phyloP scores from a whole-genome alignment of 2,113 vertebrate species.

The Cochlearius cochlearius region DNA sequence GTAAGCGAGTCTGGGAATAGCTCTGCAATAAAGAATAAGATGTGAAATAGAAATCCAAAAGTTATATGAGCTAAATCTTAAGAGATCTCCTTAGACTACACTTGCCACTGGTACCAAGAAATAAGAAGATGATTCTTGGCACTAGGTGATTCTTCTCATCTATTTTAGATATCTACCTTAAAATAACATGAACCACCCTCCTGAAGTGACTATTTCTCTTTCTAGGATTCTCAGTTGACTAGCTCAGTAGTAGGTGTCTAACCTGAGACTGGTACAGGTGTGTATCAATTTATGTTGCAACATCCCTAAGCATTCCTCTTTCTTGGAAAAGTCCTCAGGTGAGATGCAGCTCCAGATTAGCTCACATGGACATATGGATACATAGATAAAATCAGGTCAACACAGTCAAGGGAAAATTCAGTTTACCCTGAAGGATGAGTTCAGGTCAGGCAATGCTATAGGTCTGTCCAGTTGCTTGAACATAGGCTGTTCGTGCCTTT shows the following conservation, averaged over 20 bases:
- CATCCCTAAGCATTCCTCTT: fast-evolving
- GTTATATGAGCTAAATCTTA: not conserved
- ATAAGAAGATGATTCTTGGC: not conserved
- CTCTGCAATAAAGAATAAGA: not conserved
- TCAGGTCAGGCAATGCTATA: not conserved
- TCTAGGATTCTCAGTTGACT: not conserved
- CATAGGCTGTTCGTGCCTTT: not conserved
- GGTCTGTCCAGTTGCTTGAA: not conserved
- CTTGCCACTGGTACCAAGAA: not conserved
- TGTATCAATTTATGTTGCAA: not conserved
- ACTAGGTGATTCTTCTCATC: not conserved
- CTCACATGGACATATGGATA: fast-evolving
- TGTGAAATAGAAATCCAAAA: not conserved
- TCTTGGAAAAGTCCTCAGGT: not conserved
- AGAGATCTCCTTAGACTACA: not conserved
- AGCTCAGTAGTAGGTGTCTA: not conserved
- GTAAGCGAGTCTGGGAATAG: not conserved
- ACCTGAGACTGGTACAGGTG: fast-evolving
- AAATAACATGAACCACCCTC: not conserved
- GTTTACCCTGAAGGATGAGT: not conserved
- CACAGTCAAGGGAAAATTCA: not conserved
- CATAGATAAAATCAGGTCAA: not conserved
- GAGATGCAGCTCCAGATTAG: not conserved
- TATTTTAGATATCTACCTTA: not conserved
- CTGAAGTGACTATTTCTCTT: not conserved